phyloP scores from a whole-genome alignment of 2,888 invertebrate species.

The Stenchaetothrips biformis region DNA sequence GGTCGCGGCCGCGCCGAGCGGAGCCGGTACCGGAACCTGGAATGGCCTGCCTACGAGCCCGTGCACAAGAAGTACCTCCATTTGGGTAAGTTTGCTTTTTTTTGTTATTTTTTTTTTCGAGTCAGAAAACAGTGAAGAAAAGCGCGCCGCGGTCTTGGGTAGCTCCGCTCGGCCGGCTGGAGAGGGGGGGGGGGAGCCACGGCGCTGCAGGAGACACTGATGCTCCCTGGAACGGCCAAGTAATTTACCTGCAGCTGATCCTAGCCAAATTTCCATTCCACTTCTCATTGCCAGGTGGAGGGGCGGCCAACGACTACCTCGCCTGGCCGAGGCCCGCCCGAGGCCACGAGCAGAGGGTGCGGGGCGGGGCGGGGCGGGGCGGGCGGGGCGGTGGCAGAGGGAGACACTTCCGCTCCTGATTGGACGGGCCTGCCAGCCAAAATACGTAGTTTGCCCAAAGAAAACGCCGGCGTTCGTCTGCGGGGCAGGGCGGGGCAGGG shows the following conservation, averaged over 20 bases:
- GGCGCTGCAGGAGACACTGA: neutral
- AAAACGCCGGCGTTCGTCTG: neutral
- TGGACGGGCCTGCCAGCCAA: neutral
- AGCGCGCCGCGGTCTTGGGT: neutral
- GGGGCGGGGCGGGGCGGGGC: neutral
- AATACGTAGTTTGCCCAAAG: neutral
- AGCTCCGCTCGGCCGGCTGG: no score
- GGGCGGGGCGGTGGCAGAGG: no score
- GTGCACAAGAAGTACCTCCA: constrained; percentile 89
- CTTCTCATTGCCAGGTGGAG: no score
- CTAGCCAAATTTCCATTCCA: no score
- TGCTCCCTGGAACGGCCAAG: no score
- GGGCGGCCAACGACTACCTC: no score
- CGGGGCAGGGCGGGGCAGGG: no score
- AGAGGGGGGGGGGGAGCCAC: neutral
- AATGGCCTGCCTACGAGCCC: constrained; percentile 91
- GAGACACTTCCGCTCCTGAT: neutral
- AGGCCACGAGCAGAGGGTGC: no score
- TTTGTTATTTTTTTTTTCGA: no score
- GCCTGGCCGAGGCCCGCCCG: no score
- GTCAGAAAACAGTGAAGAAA: neutral
- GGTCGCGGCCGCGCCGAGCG: constrained; percentile 59
- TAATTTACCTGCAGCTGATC: no score
- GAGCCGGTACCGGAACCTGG: constrained; percentile 52
- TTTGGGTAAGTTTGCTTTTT: constrained; percentile 58